Conservation (phyloP, 2,113 vertebrate genomes). For the Patagioenas fasciata region DNA sequence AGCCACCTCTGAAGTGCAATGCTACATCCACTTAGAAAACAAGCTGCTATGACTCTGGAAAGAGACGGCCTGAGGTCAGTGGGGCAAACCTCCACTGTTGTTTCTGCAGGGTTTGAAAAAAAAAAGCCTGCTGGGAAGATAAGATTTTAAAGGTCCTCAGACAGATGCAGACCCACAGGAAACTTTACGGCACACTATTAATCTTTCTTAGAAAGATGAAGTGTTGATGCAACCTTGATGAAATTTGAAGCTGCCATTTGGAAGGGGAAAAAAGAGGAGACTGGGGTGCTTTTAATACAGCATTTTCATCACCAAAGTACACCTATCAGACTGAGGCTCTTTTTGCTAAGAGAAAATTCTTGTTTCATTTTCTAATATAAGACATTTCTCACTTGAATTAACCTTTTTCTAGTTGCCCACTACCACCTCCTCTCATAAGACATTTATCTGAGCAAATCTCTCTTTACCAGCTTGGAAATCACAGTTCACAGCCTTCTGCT, state of each 20-base stretch:
- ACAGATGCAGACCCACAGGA: not conserved
- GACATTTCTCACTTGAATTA: not conserved
- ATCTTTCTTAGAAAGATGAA: constrained; percentile 8
- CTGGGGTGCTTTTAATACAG: not conserved
- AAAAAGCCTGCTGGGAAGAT: not conserved
- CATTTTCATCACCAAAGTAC: not conserved
- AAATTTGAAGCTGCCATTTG: not conserved
- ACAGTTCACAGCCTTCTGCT: not conserved
- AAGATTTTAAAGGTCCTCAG: not conserved
- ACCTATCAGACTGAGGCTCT: not conserved
- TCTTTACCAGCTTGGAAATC: not conserved
- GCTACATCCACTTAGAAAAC: not conserved
- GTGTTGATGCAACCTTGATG: not conserved
- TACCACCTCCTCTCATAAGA: not conserved
- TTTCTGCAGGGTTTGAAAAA: not conserved
- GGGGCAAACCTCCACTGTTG: not conserved
- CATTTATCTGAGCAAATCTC: not conserved
- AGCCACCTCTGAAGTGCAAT: not conserved
- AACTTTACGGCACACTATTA: not conserved
- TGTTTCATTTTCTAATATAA: not conserved
- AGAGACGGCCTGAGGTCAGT: not conserved
- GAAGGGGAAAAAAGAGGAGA: not conserved
- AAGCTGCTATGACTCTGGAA: not conserved
- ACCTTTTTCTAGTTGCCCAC: not conserved
- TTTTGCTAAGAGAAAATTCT: not conserved